Evolutionary conservation across 2,113 vertebrate genomes (phyloP).

Genomic region (Brevimyrus niger): DNA sequence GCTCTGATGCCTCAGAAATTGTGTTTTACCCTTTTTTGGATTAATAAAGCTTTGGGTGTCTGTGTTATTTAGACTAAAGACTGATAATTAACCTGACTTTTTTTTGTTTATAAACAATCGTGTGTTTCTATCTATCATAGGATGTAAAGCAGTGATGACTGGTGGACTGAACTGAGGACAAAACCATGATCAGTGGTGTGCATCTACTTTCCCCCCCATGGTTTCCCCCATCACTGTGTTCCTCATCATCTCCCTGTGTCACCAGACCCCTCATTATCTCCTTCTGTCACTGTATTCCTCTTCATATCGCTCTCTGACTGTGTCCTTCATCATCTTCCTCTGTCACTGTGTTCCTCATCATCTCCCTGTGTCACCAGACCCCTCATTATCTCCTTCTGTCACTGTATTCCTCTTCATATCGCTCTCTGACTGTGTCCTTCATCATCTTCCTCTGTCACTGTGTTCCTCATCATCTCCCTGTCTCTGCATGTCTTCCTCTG

Average conservation of each 20-base stretch:
- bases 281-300: neutral
- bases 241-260: neutral
- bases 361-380: neutral
- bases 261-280: neutral
- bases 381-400: neutral
- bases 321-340: neutral
- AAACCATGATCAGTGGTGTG: conserved; percentile 52
- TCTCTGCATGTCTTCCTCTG: neutral
- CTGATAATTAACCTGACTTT: neutral
- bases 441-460: neutral
- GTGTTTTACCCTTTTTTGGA: neutral
- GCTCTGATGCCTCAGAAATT: neutral
- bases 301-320: neutral
- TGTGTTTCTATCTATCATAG: neutral
- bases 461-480: neutral
- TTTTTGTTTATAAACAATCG: neutral
- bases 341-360: neutral
- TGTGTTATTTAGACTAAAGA: neutral
- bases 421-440: neutral
- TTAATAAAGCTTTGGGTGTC: neutral
- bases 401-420: neutral
- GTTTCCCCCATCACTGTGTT: neutral
- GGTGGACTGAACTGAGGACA: neutral
- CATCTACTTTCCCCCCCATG: neutral
- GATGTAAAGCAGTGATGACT: neutral